These are phyloP conservation scores for Platypus cylindrus DNA, from an alignment of 2,888 invertebrate species.

Conservation along the genomic window DNA sequence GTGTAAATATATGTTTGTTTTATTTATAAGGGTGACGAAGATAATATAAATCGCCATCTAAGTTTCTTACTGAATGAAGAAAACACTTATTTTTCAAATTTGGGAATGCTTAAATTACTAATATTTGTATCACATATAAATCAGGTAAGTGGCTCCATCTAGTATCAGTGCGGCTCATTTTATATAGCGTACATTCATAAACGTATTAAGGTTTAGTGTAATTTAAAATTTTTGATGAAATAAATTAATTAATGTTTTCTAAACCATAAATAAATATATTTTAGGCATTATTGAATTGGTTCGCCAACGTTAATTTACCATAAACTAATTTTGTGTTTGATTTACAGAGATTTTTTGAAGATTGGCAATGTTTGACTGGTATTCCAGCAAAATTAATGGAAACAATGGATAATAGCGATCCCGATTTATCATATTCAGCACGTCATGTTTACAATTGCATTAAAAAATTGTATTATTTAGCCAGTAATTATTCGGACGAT, in stretches of 20 bases:
- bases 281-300: no score
- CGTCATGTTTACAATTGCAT: conserved; percentile 18
- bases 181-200: no score
- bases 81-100: conserved; percentile 1
- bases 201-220: no score
- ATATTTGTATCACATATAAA: conserved; percentile 17
- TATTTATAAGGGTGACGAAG: conserved; percentile 19
- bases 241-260: not conserved
- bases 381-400: conserved; percentile 18
- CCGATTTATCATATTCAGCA: conserved; percentile 15
- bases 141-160: conserved; percentile 11
- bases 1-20: no score
- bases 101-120: conserved; percentile 15
- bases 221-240: conserved; percentile 2
- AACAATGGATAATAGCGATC: conserved; percentile 15
- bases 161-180: not conserved
- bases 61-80: conserved; percentile 9
- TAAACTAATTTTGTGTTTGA: not conserved
- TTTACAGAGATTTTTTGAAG: conserved; percentile 19
- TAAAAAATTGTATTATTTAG: conserved; percentile 17
- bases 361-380: conserved; percentile 18
- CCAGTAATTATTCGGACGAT: conserved; percentile 10
- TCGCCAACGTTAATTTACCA: no score
- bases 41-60: conserved; percentile 17
- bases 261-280: no score